phyloP scores from a whole-genome alignment of 2,113 vertebrate species.

The Spheniscus mendiculus region DNA sequence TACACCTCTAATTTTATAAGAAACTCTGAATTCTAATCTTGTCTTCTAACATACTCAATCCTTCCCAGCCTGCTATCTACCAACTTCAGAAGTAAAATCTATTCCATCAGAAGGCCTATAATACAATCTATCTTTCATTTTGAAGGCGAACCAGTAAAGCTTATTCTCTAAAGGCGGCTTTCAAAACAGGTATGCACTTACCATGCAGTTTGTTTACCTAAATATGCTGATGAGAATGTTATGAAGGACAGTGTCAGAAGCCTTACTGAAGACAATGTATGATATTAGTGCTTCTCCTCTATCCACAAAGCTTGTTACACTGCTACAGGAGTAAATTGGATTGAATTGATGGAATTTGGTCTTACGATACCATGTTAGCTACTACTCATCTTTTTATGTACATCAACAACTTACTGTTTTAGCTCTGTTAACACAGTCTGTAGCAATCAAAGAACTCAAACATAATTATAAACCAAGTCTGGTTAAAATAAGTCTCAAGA shows the following conservation, averaged over 20 bases:
- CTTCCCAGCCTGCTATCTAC: neutral
- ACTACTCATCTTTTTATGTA: neutral
- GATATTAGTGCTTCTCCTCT: neutral
- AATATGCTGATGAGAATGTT: neutral
- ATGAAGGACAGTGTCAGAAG: neutral
- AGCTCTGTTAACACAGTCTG: neutral
- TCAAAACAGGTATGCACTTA: neutral
- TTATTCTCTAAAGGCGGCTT: neutral
- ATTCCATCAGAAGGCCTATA: neutral
- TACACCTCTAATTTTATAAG: neutral
- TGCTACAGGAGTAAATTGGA: neutral
- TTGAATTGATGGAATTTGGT: neutral
- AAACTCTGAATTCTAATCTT: neutral
- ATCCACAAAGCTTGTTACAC: neutral
- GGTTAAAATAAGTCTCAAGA: neutral
- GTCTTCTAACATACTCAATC: neutral
- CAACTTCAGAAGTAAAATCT: neutral
- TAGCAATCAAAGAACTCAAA: neutral
- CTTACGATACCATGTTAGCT: neutral
- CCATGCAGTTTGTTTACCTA: neutral
- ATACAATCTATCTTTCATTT: neutral
- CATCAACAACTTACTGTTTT: neutral
- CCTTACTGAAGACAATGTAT: neutral
- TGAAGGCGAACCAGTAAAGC: neutral
- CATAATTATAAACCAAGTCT: neutral